These are phyloP conservation scores for Sinosuthora webbiana DNA, from an alignment of 2,113 vertebrate species.

Conservation along the genomic window DNA sequence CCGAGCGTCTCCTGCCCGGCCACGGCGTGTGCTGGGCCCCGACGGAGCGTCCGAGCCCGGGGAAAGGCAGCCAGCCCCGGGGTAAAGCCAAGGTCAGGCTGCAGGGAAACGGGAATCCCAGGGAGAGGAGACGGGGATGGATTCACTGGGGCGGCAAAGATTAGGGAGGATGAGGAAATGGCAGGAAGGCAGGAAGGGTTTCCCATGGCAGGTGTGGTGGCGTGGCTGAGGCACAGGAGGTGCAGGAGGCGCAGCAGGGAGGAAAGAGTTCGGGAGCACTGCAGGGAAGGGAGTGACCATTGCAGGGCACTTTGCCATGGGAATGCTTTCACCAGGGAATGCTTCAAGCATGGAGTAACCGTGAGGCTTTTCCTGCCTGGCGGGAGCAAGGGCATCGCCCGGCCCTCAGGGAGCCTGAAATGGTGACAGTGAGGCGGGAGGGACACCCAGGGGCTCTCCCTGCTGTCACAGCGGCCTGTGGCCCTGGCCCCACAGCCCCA, in stretches of 20 bases:
- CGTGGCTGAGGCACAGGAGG: accelerated
- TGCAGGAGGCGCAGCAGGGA: not conserved
- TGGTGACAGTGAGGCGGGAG: accelerated
- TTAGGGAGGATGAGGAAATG: not conserved
- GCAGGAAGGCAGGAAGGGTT: not conserved
- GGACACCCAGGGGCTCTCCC: not conserved
- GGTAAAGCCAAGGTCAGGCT: not conserved
- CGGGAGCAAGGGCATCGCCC: accelerated
- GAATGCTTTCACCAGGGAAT: not conserved
- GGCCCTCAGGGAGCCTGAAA: not conserved
- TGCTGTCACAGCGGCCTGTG: not conserved
- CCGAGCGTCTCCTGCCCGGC: not conserved
- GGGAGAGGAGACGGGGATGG: accelerated
- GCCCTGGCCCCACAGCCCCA: not conserved
- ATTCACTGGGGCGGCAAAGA: not conserved
- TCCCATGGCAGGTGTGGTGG: not conserved
- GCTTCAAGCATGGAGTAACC: not conserved
- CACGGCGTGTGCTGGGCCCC: not conserved
- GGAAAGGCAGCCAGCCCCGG: accelerated
- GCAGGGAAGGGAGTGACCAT: not conserved
- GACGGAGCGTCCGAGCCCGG: accelerated
- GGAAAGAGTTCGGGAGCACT: accelerated
- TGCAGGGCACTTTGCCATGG: not conserved
- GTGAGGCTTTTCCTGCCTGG: not conserved
- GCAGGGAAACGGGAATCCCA: accelerated